phyloP scores from a whole-genome alignment of 2,888 invertebrate species.

The Nemurella pictetii region DNA sequence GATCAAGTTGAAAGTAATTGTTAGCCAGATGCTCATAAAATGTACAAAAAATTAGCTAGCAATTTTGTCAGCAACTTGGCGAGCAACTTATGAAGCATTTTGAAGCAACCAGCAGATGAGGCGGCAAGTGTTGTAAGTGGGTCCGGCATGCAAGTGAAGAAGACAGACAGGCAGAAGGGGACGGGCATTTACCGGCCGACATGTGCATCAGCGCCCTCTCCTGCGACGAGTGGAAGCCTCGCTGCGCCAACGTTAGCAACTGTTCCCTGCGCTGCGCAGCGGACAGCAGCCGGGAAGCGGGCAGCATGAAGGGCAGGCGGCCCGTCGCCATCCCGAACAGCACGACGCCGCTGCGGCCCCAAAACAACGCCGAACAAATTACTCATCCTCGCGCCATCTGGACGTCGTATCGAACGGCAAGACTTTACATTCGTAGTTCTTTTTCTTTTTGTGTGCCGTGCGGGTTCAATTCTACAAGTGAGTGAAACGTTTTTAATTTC shows the following conservation, averaged over 20 bases:
- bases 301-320: conserved; percentile 66
- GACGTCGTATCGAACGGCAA: too few species aligned
- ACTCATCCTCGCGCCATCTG: too few species aligned
- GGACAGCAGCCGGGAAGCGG: conserved; percentile 52
- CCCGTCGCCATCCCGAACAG: conserved; percentile 76
- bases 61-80: neutral
- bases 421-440: neutral
- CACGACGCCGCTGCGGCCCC: conserved; percentile 66
- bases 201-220: conserved; percentile 28
- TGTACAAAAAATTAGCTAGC: neutral
- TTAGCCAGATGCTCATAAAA: too few species aligned
- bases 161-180: too few species aligned
- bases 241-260: conserved; percentile 67
- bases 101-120: neutral
- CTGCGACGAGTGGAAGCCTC: conserved; percentile 65
- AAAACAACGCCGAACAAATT: neutral
- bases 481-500: too few species aligned
- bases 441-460: too few species aligned
- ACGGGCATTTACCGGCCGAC: conserved; percentile 33
- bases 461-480: too few species aligned
- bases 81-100: neutral
- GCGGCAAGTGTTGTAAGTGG: too few species aligned
- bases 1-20: too few species aligned
- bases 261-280: conserved; percentile 61
- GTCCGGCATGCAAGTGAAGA: too few species aligned